Conservation (phyloP, 2,797 vertebrate species). For the Paramormyrops hopkinsi region DNA sequence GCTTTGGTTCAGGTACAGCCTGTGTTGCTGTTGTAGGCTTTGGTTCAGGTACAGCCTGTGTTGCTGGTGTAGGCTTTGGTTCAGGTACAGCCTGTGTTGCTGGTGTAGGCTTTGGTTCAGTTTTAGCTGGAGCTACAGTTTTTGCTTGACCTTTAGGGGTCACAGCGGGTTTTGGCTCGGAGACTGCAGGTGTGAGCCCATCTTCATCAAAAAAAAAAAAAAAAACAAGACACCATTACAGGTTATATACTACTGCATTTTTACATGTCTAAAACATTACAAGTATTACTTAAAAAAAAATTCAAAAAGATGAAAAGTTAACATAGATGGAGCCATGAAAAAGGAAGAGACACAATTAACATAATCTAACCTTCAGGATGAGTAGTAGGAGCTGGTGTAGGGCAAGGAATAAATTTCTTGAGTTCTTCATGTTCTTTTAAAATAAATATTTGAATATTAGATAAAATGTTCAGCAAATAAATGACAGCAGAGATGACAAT, state of each 20-base stretch:
- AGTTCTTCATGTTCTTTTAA: slow-evolving; percentile 37
- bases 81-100: neutral
- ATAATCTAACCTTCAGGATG: slow-evolving; percentile 24
- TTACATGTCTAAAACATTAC: slow-evolving; percentile 1
- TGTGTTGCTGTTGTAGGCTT: neutral
- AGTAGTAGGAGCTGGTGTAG: slow-evolving; percentile 18
- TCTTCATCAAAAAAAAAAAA: neutral
- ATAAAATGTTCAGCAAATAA: neutral
- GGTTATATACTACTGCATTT: neutral
- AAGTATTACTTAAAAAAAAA: neutral
- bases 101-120: neutral
- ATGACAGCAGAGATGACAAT: neutral
- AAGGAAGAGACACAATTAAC: neutral
- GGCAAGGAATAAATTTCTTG: slow-evolving; percentile 30
- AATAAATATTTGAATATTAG: neutral
- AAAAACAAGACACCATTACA: neutral
- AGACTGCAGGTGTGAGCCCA: neutral
- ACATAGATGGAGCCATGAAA: neutral
- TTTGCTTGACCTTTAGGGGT: neutral
- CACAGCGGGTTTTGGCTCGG: neutral
- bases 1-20: neutral
- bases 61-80: neutral
- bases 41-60: neutral
- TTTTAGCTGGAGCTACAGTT: neutral
- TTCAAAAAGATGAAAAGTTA: neutral